Conservation (phyloP, 2,797 vertebrate genomes). For the Ceryle rudis region DNA sequence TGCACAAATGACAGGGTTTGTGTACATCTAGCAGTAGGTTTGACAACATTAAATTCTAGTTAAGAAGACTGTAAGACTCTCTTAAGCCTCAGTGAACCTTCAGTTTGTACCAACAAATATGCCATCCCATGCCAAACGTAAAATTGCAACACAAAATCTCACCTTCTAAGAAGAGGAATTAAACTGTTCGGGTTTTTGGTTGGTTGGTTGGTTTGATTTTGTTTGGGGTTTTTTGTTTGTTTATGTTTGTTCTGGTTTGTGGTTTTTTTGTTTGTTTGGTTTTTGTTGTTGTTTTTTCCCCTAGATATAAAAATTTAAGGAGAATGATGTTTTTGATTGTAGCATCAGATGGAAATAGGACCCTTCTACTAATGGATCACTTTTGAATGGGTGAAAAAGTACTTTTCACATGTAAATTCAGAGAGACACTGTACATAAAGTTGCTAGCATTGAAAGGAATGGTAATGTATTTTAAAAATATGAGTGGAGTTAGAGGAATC, state of each 20-base stretch:
- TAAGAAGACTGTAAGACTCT: neutral
- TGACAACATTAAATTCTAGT: neutral
- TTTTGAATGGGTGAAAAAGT: neutral
- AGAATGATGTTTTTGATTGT: neutral
- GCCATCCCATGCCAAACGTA: neutral
- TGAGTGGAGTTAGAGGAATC: neutral
- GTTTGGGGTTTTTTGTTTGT: too few relatives aligned
- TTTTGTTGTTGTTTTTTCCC: fast-evolving
- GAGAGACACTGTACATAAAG: neutral
- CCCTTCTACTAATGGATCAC: neutral
- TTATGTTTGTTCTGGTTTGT: too few relatives aligned
- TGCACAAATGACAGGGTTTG: neutral
- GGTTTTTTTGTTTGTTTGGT: too few relatives aligned
- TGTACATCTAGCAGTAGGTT: neutral
- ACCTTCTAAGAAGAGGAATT: neutral
- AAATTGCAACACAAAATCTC: neutral
- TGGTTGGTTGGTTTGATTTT: too few relatives aligned
- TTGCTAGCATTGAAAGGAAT: neutral
- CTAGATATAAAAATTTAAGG: neutral
- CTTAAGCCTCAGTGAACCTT: neutral
- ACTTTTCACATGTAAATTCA: neutral
- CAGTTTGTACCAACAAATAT: conserved; percentile 5
- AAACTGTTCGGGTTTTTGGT: too few relatives aligned
- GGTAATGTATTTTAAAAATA: neutral
- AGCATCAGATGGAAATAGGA: neutral